Conservation (phyloP, 2,113 vertebrate genomes). For the Progne subis region DNA sequence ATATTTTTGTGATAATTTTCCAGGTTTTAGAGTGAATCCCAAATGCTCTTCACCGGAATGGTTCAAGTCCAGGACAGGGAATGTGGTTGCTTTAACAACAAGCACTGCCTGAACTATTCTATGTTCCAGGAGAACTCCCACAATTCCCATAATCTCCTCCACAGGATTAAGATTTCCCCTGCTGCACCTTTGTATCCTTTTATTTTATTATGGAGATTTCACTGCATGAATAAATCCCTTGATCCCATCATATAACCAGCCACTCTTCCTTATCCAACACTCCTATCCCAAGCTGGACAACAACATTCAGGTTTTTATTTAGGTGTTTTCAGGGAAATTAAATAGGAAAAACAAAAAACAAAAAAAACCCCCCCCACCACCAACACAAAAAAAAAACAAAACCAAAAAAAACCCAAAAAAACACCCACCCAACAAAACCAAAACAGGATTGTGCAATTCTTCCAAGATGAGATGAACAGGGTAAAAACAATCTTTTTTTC, state of each 20-base stretch:
- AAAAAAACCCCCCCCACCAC: too few relatives aligned
- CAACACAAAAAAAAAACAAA: too few relatives aligned
- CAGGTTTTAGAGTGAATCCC: neutral
- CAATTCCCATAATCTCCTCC: neutral
- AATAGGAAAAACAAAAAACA: too few relatives aligned
- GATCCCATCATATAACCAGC: neutral
- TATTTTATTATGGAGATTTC: neutral
- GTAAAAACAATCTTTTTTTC: neutral
- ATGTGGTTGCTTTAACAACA: neutral
- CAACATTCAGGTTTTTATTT: rapidly evolving
- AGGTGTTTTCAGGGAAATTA: neutral
- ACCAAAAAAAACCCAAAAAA: too few relatives aligned
- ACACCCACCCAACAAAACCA: too few relatives aligned
- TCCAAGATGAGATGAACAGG: neutral
- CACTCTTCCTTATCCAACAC: neutral
- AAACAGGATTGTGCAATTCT: neutral
- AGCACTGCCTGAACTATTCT: neutral
- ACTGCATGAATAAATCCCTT: neutral
- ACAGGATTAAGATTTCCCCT: neutral
- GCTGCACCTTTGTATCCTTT: neutral
- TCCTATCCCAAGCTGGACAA: neutral
- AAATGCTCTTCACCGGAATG: neutral
- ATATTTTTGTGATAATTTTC: neutral
- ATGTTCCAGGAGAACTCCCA: neutral
- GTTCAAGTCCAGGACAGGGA: neutral